These are phyloP conservation scores for Drosophila nigromelanica DNA, from an alignment of 1,140 invertebrate genomes.

Conservation along the genomic window DNA sequence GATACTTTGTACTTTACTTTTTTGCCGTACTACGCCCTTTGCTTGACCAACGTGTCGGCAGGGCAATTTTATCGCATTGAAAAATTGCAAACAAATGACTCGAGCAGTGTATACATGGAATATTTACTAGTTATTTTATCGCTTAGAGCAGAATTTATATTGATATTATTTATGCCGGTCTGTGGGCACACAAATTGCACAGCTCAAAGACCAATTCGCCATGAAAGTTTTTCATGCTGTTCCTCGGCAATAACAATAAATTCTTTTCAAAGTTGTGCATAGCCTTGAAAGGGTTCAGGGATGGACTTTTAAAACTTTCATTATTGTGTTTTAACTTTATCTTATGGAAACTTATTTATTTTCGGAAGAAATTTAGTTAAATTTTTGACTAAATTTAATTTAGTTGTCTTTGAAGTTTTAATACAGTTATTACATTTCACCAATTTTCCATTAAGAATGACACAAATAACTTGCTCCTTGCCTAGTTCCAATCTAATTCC, in stretches of 20 bases:
- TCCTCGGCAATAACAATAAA: conserved; percentile 60
- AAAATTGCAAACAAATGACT: conserved; percentile 41
- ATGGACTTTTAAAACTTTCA: no score
- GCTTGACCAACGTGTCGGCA: conserved; percentile 6
- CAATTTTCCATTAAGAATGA: no score
- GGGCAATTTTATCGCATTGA: conserved; percentile 37
- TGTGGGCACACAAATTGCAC: conserved; percentile 19
- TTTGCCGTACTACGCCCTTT: background rate
- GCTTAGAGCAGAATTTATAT: conserved; percentile 48
- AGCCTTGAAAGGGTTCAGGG: background rate
- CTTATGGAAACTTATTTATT: no score
- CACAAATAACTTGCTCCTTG: no score
- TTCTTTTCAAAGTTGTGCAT: conserved; percentile 24
- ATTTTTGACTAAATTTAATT: no score
- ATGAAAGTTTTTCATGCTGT: conserved; percentile 11
- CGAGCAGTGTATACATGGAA: background rate
- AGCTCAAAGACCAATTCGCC: conserved; percentile 11
- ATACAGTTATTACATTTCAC: no score
- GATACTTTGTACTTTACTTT: conserved; percentile 5
- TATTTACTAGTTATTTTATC: conserved; percentile 28
- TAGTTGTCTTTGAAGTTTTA: no score
- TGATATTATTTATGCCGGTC: conserved; percentile 49
- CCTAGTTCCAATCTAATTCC: no score
- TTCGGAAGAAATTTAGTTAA: no score
- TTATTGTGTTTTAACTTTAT: background rate